A percentile compares a stretch with the other conserved stretches of the same genome.
phyloP scores from a whole-genome alignment of 1,140 invertebrate species.

The Drosophila littoralis region DNA sequence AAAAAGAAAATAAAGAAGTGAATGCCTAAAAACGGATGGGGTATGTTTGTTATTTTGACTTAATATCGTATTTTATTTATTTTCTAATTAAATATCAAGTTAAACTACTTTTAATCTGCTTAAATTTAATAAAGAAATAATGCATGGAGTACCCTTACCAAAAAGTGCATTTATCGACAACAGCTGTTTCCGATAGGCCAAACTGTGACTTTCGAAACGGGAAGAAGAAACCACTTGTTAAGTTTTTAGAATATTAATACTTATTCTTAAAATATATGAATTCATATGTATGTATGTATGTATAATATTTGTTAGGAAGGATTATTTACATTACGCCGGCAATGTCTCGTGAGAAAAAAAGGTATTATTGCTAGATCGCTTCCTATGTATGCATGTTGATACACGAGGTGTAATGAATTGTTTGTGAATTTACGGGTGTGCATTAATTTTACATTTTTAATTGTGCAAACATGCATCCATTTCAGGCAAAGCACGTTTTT shows the following conservation, averaged over 20 bases:
- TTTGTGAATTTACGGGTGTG: neutral
- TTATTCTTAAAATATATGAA: slow-evolving; percentile 1
- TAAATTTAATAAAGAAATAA: neutral
- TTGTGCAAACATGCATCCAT: neutral
- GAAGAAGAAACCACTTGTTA: slow-evolving; percentile 20
- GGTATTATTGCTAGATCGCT: slow-evolving; percentile 38
- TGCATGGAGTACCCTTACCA: neutral
- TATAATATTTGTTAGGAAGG: neutral
- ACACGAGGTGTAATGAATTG: neutral
- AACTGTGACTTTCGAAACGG: slow-evolving; percentile 8
- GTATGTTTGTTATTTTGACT: too few relatives aligned
- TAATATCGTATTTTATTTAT: too few relatives aligned
- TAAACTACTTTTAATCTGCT: neutral
- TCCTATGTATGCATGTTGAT: slow-evolving; percentile 5
- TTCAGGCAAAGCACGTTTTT: slow-evolving; percentile 1
- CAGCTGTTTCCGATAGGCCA: slow-evolving; percentile 11
- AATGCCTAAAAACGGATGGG: too few relatives aligned
- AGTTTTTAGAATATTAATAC: slow-evolving; percentile 17
- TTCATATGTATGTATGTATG: neutral
- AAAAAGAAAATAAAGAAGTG: too few relatives aligned
- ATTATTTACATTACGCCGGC: slow-evolving; percentile 9
- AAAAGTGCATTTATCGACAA: slow-evolving; percentile 14
- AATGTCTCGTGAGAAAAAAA: slow-evolving; percentile 65
- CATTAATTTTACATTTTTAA: neutral
- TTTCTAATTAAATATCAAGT: neutral